phyloP scores from a whole-genome alignment of 2,888 invertebrate genomes.

The Lycophotia porphyrea region DNA sequence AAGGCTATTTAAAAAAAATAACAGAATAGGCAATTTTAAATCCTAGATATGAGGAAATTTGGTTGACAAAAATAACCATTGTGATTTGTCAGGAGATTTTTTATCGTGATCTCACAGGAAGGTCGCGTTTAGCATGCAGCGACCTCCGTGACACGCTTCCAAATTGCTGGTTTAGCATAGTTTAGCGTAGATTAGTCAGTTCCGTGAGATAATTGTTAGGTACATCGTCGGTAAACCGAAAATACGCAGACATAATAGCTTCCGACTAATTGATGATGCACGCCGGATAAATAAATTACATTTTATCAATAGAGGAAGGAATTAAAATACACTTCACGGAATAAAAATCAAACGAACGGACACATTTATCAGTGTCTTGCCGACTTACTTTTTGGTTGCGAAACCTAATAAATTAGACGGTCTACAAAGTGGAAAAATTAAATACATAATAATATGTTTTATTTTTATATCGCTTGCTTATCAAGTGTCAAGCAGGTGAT shows the following conservation, averaged over 20 bases:
- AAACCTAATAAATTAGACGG: not conserved
- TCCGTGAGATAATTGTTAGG: conserved; percentile 71
- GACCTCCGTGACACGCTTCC: conserved; percentile 75
- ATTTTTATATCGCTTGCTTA: not conserved
- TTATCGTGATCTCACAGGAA: conserved; percentile 76
- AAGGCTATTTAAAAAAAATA: too few species aligned
- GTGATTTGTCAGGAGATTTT: conserved; percentile 71
- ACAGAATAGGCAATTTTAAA: conserved; percentile 44
- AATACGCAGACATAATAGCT: conserved; percentile 49
- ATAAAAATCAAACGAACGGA: conserved; percentile 23
- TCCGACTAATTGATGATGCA: conserved; percentile 37
- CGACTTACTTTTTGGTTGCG: not conserved
- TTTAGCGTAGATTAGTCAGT: conserved; percentile 66
- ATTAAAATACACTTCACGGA: conserved; percentile 20
- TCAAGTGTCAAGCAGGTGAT: not conserved
- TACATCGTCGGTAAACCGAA: conserved; percentile 54
- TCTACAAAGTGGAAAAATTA: not conserved
- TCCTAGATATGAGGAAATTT: conserved; percentile 47
- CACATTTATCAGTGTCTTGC: conserved; percentile 32
- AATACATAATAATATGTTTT: not conserved
- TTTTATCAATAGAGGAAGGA: conserved; percentile 10
- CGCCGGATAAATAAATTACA: conserved; percentile 36
- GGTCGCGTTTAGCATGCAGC: conserved; percentile 73
- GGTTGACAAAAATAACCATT: conserved; percentile 57
- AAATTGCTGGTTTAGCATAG: conserved; percentile 73